A percentile compares a stretch with the other conserved stretches of the same genome.
These are phyloP conservation scores for Drosophila funebris DNA, from an alignment of 1,140 invertebrate genomes.

Conservation along the genomic window DNA sequence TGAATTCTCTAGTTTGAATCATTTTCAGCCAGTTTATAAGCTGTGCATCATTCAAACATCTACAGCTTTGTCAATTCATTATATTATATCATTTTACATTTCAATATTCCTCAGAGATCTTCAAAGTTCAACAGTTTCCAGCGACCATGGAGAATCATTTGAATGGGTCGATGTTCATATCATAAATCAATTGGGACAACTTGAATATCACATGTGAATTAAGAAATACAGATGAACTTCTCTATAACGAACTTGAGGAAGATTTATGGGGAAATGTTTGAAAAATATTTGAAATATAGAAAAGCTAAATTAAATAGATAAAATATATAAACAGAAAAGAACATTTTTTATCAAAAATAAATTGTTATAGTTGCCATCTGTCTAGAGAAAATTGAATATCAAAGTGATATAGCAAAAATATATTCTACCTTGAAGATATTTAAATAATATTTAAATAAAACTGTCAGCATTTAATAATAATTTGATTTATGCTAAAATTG, in stretches of 20 bases:
- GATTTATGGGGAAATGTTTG: too few species aligned
- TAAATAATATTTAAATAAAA: too few species aligned
- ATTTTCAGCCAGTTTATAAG: not conserved
- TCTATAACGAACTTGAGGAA: not conserved
- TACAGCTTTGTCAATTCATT: not conserved
- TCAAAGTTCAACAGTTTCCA: not conserved
- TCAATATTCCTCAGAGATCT: not conserved
- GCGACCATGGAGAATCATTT: not conserved
- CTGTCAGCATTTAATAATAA: too few species aligned
- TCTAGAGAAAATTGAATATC: too few species aligned
- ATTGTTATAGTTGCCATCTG: too few species aligned
- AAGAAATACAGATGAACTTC: not conserved
- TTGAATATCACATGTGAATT: not conserved
- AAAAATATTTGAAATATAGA: not conserved
- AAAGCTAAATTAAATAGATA: not conserved
- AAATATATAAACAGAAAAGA: too few species aligned
- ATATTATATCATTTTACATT: not conserved
- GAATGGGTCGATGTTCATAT: not conserved
- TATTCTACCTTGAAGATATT: too few species aligned
- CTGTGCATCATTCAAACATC: not conserved
- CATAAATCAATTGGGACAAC: constrained; percentile 6
- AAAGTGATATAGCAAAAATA: too few species aligned
- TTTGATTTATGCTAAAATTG: too few species aligned
- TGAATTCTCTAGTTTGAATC: not conserved
- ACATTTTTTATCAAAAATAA: too few species aligned